Conservation (phyloP, 2,888 invertebrate genomes). For the Drosophila greeni region DNA sequence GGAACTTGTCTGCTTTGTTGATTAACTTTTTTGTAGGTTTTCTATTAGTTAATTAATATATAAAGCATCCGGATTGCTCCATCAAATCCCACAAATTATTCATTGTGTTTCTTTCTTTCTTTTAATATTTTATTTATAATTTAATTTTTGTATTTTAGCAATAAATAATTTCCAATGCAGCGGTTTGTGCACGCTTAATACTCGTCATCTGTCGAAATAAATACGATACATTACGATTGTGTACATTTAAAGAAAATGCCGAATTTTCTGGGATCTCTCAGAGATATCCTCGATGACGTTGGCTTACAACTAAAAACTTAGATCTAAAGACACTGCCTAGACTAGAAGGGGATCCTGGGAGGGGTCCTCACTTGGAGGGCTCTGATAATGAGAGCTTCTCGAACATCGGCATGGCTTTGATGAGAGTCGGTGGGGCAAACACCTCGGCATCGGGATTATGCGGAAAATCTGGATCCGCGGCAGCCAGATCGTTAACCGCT, state of each 20-base stretch:
- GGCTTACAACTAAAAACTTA: slow-evolving; percentile 50
- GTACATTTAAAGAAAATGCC: slow-evolving; percentile 6
- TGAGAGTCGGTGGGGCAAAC: slow-evolving; percentile 55
- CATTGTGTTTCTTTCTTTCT: too few relatives aligned
- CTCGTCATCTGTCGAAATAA: slow-evolving; percentile 29
- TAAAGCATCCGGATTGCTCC: background rate
- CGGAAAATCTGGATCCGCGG: slow-evolving; percentile 72
- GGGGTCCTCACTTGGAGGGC: slow-evolving; percentile 35
- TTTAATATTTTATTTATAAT: slow-evolving; percentile 22
- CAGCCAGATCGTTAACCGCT: slow-evolving; percentile 77
- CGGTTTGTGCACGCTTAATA: slow-evolving; percentile 26
- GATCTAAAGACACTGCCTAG: slow-evolving; percentile 19
- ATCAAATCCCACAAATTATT: background rate
- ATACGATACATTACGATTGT: slow-evolving; percentile 19
- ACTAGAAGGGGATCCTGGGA: slow-evolving; percentile 1
- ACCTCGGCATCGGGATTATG: slow-evolving; percentile 78
- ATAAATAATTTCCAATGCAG: slow-evolving; percentile 53
- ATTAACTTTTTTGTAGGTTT: background rate
- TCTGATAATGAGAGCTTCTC: slow-evolving; percentile 65
- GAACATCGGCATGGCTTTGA: slow-evolving; percentile 63
- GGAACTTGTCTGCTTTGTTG: background rate
- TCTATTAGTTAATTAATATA: background rate
- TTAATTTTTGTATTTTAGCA: slow-evolving; percentile 29
- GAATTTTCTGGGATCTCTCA: slow-evolving; percentile 31
- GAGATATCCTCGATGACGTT: slow-evolving; percentile 20